Percentiles rank a stretch among this genome's conserved stretches.
phyloP scores from a whole-genome alignment of 2,888 invertebrate species.

The Aricia artaxerxes region DNA sequence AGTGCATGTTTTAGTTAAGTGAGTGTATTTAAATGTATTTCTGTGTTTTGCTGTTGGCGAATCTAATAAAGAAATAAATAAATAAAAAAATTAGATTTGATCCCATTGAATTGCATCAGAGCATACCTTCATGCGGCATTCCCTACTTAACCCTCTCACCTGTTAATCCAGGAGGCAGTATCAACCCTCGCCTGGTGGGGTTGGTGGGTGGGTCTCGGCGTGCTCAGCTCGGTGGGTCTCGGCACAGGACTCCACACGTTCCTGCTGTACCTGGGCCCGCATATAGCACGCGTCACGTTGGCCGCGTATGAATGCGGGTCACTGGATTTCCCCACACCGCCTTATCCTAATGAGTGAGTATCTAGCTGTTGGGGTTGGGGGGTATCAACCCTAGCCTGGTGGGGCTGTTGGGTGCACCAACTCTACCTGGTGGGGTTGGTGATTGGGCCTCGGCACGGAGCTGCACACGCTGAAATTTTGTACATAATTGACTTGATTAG shows the following conservation, averaged over 20 bases:
- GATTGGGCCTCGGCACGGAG: too few relatives aligned
- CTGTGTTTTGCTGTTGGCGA: too few relatives aligned
- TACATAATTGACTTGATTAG: too few relatives aligned
- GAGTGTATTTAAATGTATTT: too few relatives aligned
- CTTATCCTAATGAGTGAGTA: conserved; percentile 96
- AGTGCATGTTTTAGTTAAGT: too few relatives aligned
- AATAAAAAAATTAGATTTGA: too few relatives aligned
- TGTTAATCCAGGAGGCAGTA: conserved; percentile 47
- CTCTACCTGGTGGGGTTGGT: too few relatives aligned
- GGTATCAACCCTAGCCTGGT: too few relatives aligned
- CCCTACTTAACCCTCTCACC: neutral
- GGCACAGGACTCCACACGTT: conserved; percentile 99
- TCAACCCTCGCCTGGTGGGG: conserved; percentile 85
- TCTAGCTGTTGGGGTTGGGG: neutral
- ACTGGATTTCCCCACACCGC: conserved; percentile 97
- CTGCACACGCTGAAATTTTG: too few relatives aligned
- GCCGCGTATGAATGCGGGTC: conserved; percentile 98
- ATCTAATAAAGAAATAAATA: too few relatives aligned
- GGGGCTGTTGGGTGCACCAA: too few relatives aligned
- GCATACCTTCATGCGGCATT: neutral
- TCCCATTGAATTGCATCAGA: too few relatives aligned
- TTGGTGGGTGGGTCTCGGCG: conserved; percentile 96
- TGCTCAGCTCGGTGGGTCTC: conserved; percentile 97
- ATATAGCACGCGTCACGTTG: conserved; percentile 98
- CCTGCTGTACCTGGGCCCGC: conserved; percentile 98